phyloP scores from a whole-genome alignment of 2,888 invertebrate genomes.

The Diarsia mendica region DNA sequence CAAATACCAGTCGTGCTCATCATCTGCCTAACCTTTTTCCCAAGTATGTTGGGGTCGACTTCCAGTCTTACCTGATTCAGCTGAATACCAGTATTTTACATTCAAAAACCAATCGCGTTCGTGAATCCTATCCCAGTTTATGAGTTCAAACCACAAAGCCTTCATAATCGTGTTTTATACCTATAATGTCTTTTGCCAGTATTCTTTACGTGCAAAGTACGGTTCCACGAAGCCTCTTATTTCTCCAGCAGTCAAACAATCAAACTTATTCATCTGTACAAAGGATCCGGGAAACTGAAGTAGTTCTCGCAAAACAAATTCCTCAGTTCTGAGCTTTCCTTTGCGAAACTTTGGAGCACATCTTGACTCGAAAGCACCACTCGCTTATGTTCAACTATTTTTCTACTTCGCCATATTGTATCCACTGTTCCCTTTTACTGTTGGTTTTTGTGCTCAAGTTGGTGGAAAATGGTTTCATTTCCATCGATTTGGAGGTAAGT shows the following conservation, averaged over 20 bases:
- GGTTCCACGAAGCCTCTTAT: slow-evolving; percentile 1
- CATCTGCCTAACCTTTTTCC: no score
- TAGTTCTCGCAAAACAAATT: slow-evolving; percentile 75
- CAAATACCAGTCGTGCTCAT: neutral
- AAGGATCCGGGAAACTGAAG: slow-evolving; percentile 66
- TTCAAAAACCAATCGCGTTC: neutral
- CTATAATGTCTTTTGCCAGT: neutral
- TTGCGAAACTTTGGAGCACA: slow-evolving; percentile 79
- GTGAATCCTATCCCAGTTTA: neutral
- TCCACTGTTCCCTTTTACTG: slow-evolving; percentile 56
- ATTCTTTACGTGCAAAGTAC: slow-evolving; percentile 5
- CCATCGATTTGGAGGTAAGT: slow-evolving; percentile 18
- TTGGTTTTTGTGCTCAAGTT: slow-evolving; percentile 50
- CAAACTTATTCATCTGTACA: slow-evolving; percentile 54
- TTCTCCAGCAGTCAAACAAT: slow-evolving; percentile 47
- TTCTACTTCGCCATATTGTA: slow-evolving; percentile 56
- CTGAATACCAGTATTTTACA: no score
- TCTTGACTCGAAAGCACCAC: slow-evolving; percentile 81
- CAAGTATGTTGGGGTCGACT: no score
- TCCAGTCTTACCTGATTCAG: no score
- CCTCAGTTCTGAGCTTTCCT: slow-evolving; percentile 78
- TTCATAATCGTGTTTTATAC: neutral
- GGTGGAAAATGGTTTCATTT: slow-evolving; percentile 52
- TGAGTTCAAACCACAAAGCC: neutral
- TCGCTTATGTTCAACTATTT: slow-evolving; percentile 76